Evolutionary conservation across 2,113 vertebrate species (phyloP).

Genomic region (Dicaeum eximium): DNA sequence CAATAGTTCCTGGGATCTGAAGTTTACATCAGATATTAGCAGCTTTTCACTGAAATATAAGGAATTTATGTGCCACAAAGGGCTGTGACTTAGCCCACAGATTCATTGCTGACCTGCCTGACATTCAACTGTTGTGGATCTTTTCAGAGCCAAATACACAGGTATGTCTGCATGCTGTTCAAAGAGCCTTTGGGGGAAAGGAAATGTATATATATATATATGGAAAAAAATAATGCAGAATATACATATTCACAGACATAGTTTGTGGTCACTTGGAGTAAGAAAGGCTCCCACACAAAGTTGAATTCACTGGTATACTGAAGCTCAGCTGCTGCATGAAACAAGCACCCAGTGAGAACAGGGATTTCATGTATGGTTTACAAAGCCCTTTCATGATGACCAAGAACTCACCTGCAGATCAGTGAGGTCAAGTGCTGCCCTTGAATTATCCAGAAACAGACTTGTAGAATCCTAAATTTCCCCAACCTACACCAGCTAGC

Average conservation of each 20-base stretch:
- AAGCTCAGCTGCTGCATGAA: background rate
- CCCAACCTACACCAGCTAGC: background rate
- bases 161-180: background rate
- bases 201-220: background rate
- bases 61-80: background rate
- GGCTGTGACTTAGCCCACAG: background rate
- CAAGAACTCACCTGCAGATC: background rate
- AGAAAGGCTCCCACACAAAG: background rate
- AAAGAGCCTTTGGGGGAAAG: background rate
- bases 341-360: background rate
- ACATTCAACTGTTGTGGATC: background rate
- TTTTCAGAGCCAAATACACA: background rate
- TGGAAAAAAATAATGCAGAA: background rate
- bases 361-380: fast-evolving
- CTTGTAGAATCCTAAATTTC: background rate
- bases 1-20: background rate
- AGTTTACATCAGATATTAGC: background rate
- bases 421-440: background rate
- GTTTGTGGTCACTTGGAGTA: background rate
- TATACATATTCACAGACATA: background rate
- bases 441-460: background rate
- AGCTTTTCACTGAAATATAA: background rate
- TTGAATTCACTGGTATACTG: background rate
- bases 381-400: background rate
- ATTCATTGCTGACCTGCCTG: background rate